Percentiles rank a stretch among this genome's conserved stretches.
Conservation (phyloP, 2,797 vertebrate genomes). For the Cichlasoma orientale region DNA sequence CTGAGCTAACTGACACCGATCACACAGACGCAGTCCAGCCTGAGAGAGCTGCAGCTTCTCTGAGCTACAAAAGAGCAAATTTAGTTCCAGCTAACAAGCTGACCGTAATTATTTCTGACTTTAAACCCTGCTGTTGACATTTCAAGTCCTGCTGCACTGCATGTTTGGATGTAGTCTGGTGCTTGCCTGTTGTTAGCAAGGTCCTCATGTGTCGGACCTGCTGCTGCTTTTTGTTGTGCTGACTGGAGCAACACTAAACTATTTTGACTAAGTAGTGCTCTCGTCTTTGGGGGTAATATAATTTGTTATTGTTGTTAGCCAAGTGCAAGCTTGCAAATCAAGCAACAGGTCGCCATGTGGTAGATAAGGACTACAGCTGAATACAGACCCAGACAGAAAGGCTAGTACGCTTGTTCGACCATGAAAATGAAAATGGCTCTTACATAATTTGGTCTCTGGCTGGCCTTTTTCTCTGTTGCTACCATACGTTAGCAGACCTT, state of each 20-base stretch:
- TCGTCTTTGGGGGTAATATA: neutral
- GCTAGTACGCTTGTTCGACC: neutral
- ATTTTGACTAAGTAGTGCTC: neutral
- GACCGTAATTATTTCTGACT: slow-evolving; percentile 12
- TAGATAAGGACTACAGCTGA: neutral
- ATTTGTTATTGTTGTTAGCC: neutral
- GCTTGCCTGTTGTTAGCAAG: slow-evolving; percentile 67
- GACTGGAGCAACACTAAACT: slow-evolving; percentile 57
- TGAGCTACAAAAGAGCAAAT: neutral
- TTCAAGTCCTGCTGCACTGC: slow-evolving; percentile 96
- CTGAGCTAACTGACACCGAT: neutral
- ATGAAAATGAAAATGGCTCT: neutral
- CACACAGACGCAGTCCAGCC: neutral
- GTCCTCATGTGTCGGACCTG: slow-evolving; percentile 46
- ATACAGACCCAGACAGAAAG: neutral
- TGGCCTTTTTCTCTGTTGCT: neutral
- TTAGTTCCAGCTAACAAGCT: neutral
- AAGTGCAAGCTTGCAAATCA: neutral
- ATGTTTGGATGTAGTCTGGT: slow-evolving; percentile 91
- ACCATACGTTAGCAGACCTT: neutral
- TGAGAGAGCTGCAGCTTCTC: neutral
- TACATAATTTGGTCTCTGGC: neutral
- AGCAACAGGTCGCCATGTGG: neutral
- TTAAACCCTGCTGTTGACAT: slow-evolving; percentile 78
- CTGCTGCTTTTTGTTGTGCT: slow-evolving; percentile 45